phyloP scores from a whole-genome alignment of 2,797 vertebrate species.

The Brotula barbata region DNA sequence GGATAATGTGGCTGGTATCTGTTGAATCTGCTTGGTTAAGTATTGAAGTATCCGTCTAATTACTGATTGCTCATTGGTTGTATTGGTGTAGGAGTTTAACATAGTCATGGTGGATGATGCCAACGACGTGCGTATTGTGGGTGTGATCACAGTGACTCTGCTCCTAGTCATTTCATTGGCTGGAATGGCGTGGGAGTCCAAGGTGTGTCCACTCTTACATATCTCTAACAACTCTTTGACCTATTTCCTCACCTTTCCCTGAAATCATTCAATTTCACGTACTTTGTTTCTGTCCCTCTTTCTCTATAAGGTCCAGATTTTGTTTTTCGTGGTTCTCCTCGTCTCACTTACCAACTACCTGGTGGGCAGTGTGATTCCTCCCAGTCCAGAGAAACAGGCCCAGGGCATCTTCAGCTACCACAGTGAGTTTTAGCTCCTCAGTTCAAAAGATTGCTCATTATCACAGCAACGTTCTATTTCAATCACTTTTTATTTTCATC shows the following conservation, averaged over 20 bases:
- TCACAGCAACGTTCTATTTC: too few species aligned
- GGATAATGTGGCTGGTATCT: too few species aligned
- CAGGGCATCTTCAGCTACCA: constrained; percentile 77
- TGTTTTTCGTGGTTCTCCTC: constrained; percentile 78
- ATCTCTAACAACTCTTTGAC: too few species aligned
- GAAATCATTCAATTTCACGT: too few species aligned
- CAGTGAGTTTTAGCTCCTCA: constrained; percentile 52
- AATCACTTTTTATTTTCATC: background rate
- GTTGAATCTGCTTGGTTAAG: too few species aligned
- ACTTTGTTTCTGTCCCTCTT: background rate
- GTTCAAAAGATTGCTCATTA: background rate
- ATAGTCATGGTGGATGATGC: constrained; percentile 62
- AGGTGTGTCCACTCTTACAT: constrained; percentile 54
- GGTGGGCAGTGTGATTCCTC: constrained; percentile 73
- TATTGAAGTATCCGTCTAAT: too few species aligned
- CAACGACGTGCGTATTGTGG: constrained; percentile 77
- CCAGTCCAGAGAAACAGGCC: constrained; percentile 60
- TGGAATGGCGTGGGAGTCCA: constrained; percentile 81
- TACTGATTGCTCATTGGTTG: constrained; percentile 1
- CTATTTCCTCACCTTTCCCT: too few species aligned
- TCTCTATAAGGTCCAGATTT: constrained; percentile 70
- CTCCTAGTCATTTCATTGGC: constrained; percentile 77
- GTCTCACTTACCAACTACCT: constrained; percentile 78
- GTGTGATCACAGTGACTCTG: constrained; percentile 70
- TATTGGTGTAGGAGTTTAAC: constrained; percentile 64